These are phyloP conservation scores for Alfaro cultratus DNA, from an alignment of 2,797 vertebrate species.

Conservation along the genomic window DNA sequence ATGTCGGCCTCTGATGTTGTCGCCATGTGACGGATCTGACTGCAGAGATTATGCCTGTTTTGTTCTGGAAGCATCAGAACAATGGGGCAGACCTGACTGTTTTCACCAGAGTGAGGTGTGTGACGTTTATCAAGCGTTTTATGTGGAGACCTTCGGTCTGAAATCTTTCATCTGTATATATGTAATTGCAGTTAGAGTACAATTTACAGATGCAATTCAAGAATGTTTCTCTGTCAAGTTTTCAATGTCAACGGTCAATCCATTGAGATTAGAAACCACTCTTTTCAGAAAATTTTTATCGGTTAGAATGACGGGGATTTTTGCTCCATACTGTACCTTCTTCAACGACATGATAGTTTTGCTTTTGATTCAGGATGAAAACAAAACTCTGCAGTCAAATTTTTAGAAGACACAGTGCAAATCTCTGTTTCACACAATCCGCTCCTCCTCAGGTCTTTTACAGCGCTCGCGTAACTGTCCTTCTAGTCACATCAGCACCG, in stretches of 20 bases:
- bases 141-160: constrained; percentile 49
- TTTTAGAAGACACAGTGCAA: neutral
- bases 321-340: neutral
- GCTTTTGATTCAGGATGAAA: constrained; percentile 18
- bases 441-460: constrained; percentile 7
- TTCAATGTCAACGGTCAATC: neutral
- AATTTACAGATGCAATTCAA: neutral
- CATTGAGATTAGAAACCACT: neutral
- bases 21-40: constrained; percentile 52
- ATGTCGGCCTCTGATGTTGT: constrained; percentile 43
- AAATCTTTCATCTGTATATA: constrained; percentile 11
- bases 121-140: constrained; percentile 56
- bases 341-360: constrained; percentile 14
- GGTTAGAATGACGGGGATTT: neutral
- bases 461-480: neutral
- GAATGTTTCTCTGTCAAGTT: neutral
- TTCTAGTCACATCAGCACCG: neutral
- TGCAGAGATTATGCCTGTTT: constrained; percentile 29
- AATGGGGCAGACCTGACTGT: constrained; percentile 43
- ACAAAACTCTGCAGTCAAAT: constrained; percentile 13
- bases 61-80: constrained; percentile 42
- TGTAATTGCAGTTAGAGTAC: constrained; percentile 14
- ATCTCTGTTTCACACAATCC: constrained; percentile 13
- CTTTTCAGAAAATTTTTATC: neutral
- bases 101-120: constrained; percentile 45